A percentile compares a stretch with the other conserved stretches of the same genome.
Conservation (phyloP, 2,797 vertebrate species). For the Hyperoplus lanceolatus region DNA sequence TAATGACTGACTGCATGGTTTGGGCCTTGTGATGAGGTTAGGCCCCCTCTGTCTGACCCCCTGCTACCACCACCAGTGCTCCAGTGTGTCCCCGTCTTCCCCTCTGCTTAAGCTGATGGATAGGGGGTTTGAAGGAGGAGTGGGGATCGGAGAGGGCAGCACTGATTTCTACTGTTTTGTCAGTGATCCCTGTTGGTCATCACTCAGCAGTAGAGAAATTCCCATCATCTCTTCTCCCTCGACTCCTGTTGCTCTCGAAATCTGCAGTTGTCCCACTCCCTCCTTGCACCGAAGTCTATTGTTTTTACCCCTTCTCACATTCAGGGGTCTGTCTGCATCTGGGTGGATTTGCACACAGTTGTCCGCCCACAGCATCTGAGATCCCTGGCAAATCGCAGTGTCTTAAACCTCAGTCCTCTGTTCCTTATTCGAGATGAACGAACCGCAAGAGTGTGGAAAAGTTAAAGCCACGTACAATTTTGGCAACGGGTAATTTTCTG, state of each 20-base stretch:
- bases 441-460: constrained; percentile 44
- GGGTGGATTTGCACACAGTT: constrained; percentile 44
- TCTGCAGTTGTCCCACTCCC: constrained; percentile 46
- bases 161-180: constrained; percentile 63
- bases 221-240: constrained; percentile 50
- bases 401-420: constrained; percentile 41
- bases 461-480: constrained; percentile 49
- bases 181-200: constrained; percentile 67
- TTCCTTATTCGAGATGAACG: constrained; percentile 44
- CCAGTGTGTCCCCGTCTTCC: constrained; percentile 27
- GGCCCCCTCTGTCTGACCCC: constrained; percentile 47
- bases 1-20: constrained; percentile 72
- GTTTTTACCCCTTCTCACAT: constrained; percentile 23
- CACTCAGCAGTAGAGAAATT: constrained; percentile 49
- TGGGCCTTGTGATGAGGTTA: constrained; percentile 68
- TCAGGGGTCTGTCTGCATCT: constrained; percentile 24
- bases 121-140: neutral
- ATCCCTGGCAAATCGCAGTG: constrained; percentile 39
- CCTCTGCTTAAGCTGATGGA: constrained; percentile 62
- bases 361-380: constrained; percentile 35
- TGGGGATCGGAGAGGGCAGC: constrained; percentile 15
- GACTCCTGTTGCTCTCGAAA: constrained; percentile 55
- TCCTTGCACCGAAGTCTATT: constrained; percentile 29
- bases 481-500: constrained; percentile 68
- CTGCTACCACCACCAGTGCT: constrained; percentile 17